Percentiles rank a stretch among this genome's conserved stretches.
These are phyloP conservation scores for Stichodactyla mertensii DNA, from an alignment of 64 coral and sea anemone genomes.

Conservation along the genomic window DNA sequence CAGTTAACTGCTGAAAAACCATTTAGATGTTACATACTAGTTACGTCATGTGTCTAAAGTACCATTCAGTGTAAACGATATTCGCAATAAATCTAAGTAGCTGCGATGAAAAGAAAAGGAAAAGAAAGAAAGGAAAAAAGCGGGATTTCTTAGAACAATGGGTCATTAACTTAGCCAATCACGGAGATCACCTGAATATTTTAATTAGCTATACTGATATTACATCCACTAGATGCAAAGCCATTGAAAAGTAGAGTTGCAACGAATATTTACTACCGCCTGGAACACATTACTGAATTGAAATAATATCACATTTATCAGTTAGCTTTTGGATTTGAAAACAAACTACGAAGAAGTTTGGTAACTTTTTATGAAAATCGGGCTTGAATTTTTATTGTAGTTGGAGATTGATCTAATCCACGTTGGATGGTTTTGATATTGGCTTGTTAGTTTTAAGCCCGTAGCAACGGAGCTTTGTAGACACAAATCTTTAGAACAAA, in stretches of 20 bases:
- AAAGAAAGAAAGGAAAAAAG: no score
- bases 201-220: neutral
- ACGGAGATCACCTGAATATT: neutral
- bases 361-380: neutral
- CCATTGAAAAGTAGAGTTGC: neutral
- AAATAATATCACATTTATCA: no score
- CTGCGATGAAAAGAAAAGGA: no score
- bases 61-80: no score
- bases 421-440: neutral
- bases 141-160: no score
- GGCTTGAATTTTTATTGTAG: no score
- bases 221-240: neutral
- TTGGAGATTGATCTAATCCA: neutral
- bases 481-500: neutral
- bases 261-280: neutral
- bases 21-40: neutral
- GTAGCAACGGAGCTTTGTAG: neutral
- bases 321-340: neutral
- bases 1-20: neutral
- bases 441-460: neutral
- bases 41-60: neutral
- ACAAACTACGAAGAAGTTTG: neutral
- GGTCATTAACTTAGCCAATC: conserved; percentile 1
- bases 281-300: neutral
- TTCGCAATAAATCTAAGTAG: no score